Percentiles rank a stretch among this genome's conserved stretches.
Evolutionary conservation across 2,113 vertebrate species (phyloP).

Genomic region (Apeltes quadracus): DNA sequence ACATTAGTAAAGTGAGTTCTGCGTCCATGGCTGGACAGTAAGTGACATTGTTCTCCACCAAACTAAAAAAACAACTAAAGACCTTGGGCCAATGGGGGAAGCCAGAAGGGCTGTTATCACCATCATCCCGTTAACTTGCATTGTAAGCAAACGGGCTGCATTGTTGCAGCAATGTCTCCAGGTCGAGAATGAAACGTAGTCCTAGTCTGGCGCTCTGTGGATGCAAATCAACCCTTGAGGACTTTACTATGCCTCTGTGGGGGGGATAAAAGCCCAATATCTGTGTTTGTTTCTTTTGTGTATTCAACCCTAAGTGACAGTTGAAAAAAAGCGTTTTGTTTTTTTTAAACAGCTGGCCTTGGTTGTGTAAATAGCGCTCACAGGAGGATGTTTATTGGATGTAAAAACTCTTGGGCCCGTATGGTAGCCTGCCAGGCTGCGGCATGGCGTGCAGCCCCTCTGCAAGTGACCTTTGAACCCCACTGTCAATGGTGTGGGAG

Average conservation of each 20-base stretch:
- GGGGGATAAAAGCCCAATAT: slow-evolving; percentile 56
- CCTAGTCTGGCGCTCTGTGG: slow-evolving; percentile 46
- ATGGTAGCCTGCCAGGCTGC: slow-evolving; percentile 25
- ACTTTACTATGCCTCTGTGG: slow-evolving; percentile 57
- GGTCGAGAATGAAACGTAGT: slow-evolving; percentile 47
- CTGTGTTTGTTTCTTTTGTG: slow-evolving; percentile 32
- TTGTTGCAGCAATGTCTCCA: slow-evolving; percentile 49
- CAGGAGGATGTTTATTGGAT: slow-evolving; percentile 4
- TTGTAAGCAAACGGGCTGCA: slow-evolving; percentile 50
- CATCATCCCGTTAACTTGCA: slow-evolving; percentile 63
- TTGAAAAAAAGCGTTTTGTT: background rate
- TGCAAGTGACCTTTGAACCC: slow-evolving; percentile 61
- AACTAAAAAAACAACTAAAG: slow-evolving; percentile 10
- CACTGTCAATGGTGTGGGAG: slow-evolving; percentile 8
- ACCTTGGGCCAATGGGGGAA: slow-evolving; percentile 13
- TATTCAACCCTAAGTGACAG: slow-evolving; percentile 4
- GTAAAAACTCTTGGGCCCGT: slow-evolving; percentile 7
- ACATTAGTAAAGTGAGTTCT: background rate
- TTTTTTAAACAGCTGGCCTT: background rate
- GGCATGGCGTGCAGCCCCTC: slow-evolving; percentile 25
- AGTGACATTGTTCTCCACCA: slow-evolving; percentile 39
- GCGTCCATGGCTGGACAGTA: slow-evolving; percentile 28
- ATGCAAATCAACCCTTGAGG: slow-evolving; percentile 65
- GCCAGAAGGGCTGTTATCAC: slow-evolving; percentile 43
- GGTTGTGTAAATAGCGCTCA: slow-evolving; percentile 9